Base-by-base conservation (phyloP, 2,797 vertebrate species). In the Novumbra hubbsi region DNA sequence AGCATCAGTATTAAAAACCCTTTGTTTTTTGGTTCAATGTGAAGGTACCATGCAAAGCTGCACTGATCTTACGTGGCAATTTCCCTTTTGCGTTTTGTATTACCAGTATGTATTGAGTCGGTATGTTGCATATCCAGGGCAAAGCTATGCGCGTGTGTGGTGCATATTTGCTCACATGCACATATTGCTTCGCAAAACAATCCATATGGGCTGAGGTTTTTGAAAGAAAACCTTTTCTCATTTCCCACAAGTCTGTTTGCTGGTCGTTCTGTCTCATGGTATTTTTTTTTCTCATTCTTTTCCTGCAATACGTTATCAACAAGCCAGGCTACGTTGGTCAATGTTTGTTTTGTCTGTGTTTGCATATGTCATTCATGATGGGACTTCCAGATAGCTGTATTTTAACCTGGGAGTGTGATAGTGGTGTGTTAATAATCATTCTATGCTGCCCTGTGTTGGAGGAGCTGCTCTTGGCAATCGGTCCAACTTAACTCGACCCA, bases 31-130 rank as follows among this genome's bases (percentile, higher is more conserved):
- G 76, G 80, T 77, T 71, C 71, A 60, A 76, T 83, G 71, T 80
- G 80, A 84, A 84, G 86, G 77, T 83, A 81, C 83, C 88, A 89
- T 91, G 88, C 89, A 89, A 87, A 81, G 81, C 81, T 87, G 83
- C 73, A 64, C 72, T 76, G 77, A 80, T 81, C 16, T 81, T 69
- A 63, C 24, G 81, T 71, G 30, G 3, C 74, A 70, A 79, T 83
- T 89, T 85, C 86, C 85, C 84, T 83, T 87, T 73, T 73, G 66
- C 55, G 73, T 84, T 80, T 78, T 78, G 74, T 85, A 80, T 82
- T 88, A 81, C 78, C 81, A 73, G 80, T 82, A 80, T 85, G 85
- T 79, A 84, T 86, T 27, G 65, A 83, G 76, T 82, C 62, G 49
- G 67, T 74, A 83, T 85, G 82, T 78, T 75, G 76, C 75, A 79